Conservation (phyloP, 2,113 vertebrate species). For the Cynopterus brachyotis region DNA sequence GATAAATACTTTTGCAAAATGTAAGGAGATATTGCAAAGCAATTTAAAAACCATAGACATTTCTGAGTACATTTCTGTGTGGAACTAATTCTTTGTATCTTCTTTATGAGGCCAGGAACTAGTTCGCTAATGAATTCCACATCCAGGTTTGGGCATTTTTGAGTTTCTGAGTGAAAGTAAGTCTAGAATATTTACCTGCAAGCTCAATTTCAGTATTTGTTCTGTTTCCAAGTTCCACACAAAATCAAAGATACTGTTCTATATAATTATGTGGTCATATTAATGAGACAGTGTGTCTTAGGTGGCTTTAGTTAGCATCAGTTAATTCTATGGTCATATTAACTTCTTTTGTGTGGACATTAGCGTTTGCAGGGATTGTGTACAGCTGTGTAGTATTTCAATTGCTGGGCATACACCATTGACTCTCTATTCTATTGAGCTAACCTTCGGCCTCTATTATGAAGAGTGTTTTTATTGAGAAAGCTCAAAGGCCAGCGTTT, state of each 20-base stretch:
- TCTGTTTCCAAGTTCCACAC: not conserved
- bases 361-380: conserved; percentile 26
- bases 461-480: conserved; percentile 51
- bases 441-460: conserved; percentile 52
- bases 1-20: not conserved
- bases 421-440: conserved; percentile 46
- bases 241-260: not conserved
- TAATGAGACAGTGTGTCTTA: not conserved
- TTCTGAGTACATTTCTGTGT: not conserved
- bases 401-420: conserved; percentile 22
- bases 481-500: not conserved
- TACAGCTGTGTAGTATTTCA: not conserved
- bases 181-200: not conserved
- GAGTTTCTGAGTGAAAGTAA: not conserved
- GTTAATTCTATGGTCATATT: not conserved
- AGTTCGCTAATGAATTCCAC: not conserved
- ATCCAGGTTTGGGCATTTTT: not conserved
- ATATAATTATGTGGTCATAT: not conserved
- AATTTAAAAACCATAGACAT: not conserved
- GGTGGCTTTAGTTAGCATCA: not conserved
- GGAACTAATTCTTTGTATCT: not conserved
- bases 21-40: not conserved
- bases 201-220: not conserved
- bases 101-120: not conserved
- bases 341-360: not conserved